Evolutionary conservation across 2,888 invertebrate genomes (phyloP).

Genomic region (Hetaerina titia): DNA sequence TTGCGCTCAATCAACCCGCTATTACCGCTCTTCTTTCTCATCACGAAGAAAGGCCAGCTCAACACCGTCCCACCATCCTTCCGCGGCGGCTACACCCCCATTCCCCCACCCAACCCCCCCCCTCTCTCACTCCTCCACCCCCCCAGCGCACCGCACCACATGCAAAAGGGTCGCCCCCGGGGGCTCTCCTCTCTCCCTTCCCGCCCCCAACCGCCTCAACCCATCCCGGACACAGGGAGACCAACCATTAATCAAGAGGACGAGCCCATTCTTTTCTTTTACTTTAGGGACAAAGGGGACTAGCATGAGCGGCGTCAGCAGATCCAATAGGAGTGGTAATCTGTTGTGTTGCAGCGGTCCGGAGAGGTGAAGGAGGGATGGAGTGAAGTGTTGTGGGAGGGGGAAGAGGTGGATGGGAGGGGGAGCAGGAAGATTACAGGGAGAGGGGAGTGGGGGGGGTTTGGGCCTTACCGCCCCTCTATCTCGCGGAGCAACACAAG

Average conservation of each 20-base stretch:
- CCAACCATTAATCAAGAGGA: constrained; percentile 62
- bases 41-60: constrained; percentile 48
- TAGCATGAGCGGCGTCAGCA: constrained; percentile 61
- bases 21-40: constrained; percentile 52
- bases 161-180: constrained; percentile 52
- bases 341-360: constrained; percentile 43
- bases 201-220: background rate
- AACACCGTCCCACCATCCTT: background rate
- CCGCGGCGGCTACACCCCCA: background rate
- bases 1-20: constrained; percentile 55
- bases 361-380: background rate
- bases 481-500: too few species aligned
- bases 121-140: background rate
- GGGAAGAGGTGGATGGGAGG: background rate
- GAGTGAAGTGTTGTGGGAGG: background rate
- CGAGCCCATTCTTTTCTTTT: constrained; percentile 61
- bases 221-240: constrained; percentile 48
- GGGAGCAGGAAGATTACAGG: background rate
- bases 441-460: background rate
- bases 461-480: background rate
- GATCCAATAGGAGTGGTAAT: constrained; percentile 63
- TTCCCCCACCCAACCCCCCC: background rate
- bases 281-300: constrained; percentile 54
- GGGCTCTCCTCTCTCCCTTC: background rate
- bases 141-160: background rate